These are phyloP conservation scores for Cordylochernes scorpioides DNA, from an alignment of 2,888 invertebrate genomes.

Conservation along the genomic window DNA sequence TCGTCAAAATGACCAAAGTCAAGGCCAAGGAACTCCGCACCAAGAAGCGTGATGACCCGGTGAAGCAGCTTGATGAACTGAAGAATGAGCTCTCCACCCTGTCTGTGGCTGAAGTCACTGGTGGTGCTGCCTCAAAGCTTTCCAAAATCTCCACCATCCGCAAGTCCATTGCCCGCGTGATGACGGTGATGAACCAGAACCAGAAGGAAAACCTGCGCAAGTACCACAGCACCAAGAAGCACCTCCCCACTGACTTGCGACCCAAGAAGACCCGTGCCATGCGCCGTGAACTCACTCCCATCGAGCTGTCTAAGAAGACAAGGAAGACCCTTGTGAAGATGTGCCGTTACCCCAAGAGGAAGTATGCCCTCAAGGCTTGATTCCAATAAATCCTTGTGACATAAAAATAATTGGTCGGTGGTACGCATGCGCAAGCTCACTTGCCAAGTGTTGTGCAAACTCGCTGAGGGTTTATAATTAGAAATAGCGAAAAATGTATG, in stretches of 20 bases:
- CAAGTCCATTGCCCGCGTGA: slow-evolving; percentile 89
- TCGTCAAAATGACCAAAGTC: too few species aligned
- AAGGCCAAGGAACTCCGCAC: slow-evolving; percentile 84
- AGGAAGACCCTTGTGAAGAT: slow-evolving; percentile 64
- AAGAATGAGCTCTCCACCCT: slow-evolving; percentile 85
- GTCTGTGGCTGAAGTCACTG: slow-evolving; percentile 82
- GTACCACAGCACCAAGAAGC: slow-evolving; percentile 78
- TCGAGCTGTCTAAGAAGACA: slow-evolving; percentile 60
- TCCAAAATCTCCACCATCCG: slow-evolving; percentile 86
- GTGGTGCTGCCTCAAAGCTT: slow-evolving; percentile 90
- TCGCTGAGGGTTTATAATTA: too few species aligned
- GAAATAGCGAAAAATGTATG: too few species aligned
- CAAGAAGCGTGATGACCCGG: slow-evolving; percentile 89
- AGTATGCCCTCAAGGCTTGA: slow-evolving; percentile 87
- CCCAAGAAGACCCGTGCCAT: slow-evolving; percentile 90
- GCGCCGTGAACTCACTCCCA: slow-evolving; percentile 59
- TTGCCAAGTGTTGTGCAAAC: too few species aligned
- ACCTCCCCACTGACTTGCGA: slow-evolving; percentile 85
- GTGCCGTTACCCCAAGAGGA: slow-evolving; percentile 61
- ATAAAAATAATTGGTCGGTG: too few species aligned
- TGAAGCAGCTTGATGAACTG: slow-evolving; percentile 85
- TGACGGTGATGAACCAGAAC: slow-evolving; percentile 93
- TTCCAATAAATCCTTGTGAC: too few species aligned
- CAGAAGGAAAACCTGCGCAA: slow-evolving; percentile 90
- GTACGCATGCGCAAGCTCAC: too few species aligned